Evolutionary conservation across 30 jellyfish, hydroid and myxozoan species (phyloP).

Genomic region (Chrysaora quinquecirrha): DNA sequence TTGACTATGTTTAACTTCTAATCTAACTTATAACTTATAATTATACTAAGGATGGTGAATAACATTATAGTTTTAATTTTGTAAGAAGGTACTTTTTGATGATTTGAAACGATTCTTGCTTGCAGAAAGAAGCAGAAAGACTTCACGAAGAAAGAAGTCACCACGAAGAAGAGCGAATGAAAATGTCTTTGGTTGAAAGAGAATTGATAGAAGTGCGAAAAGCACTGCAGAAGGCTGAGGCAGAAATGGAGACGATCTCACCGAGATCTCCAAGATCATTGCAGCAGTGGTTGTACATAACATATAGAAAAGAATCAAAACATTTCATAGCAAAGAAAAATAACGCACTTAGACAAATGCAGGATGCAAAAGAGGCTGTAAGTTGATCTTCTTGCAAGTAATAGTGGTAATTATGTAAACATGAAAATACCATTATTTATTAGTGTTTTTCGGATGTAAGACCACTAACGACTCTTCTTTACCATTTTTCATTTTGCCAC

Average conservation of each 20-base stretch:
- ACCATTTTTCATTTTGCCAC: too few species aligned
- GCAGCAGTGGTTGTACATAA: constrained; percentile 87
- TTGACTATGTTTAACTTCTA: too few species aligned
- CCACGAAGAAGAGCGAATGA: constrained; percentile 81
- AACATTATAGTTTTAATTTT: too few species aligned
- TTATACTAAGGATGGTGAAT: too few species aligned
- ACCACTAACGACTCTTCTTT: too few species aligned
- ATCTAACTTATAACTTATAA: too few species aligned
- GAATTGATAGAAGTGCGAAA: constrained; percentile 85
- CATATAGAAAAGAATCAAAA: constrained; percentile 86
- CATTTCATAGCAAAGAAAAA: constrained; percentile 66
- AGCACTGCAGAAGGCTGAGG: constrained; percentile 84
- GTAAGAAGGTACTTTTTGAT: too few species aligned
- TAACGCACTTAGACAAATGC: constrained; percentile 85
- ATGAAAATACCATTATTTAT: too few species aligned
- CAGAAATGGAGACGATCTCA: constrained; percentile 69
- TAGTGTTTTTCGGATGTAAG: too few species aligned
- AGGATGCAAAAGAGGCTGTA: constrained; percentile 95
- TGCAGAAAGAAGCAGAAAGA: constrained; percentile 89
- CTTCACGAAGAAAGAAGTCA: constrained; percentile 78
- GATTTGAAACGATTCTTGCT: too few species aligned
- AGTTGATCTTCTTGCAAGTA: too few species aligned
- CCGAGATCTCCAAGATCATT: constrained; percentile 71
- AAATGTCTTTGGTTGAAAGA: constrained; percentile 83
- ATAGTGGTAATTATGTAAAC: too few species aligned